Percentiles rank a stretch among this genome's conserved stretches.
phyloP scores from a whole-genome alignment of 1,140 invertebrate genomes.

The Pentalonia nigronervosa region DNA sequence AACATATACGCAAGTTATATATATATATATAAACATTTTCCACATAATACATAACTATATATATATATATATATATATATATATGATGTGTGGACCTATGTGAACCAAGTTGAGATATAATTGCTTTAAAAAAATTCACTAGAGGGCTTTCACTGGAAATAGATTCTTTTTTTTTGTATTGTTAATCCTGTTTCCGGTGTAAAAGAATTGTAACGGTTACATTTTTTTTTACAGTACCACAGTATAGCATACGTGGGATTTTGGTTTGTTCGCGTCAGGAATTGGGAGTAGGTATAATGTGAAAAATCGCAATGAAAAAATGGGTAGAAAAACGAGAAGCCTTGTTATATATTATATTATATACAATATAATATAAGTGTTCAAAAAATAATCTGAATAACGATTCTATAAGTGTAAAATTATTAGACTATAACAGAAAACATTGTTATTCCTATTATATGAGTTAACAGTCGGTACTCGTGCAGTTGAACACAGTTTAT shows the following conservation, averaged over 20 bases:
- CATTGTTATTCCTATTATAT: background rate
- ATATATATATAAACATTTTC: background rate
- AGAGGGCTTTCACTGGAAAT: conserved; percentile 37
- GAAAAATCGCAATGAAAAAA: conserved; percentile 7
- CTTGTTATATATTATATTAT: background rate
- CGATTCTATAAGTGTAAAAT: background rate
- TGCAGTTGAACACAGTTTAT: background rate
- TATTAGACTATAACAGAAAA: background rate
- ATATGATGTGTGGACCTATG: background rate
- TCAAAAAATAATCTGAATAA: background rate
- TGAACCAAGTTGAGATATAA: background rate
- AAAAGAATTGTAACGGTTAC: conserved; percentile 48
- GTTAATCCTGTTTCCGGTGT: background rate
- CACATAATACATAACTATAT: background rate
- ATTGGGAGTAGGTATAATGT: background rate
- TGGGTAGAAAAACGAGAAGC: background rate
- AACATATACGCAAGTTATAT: background rate
- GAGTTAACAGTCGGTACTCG: background rate
- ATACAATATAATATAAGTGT: background rate
- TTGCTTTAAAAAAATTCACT: conserved; percentile 13
- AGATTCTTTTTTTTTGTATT: conserved; percentile 7
- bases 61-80: background rate
- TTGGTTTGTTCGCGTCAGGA: background rate
- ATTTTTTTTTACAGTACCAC: background rate
- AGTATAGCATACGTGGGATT: conserved; percentile 44